Evolutionary conservation across 1,140 invertebrate species (phyloP), one percentile per base, ranked within the genome.

Genomic region (Nylanderia fulva): DNA sequence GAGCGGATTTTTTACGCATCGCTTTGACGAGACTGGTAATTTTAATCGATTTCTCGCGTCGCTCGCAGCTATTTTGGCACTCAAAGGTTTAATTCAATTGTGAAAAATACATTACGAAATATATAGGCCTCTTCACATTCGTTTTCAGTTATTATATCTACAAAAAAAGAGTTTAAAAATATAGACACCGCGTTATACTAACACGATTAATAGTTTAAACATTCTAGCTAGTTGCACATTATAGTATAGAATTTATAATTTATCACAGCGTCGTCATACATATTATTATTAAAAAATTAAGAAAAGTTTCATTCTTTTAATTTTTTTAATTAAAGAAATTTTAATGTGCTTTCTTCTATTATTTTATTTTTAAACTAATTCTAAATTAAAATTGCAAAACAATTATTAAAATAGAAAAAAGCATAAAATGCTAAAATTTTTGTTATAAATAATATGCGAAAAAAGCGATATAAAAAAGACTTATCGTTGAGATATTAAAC

Each of bases 11-110:
- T 66, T 66, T 66, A 39, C 61, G 33, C 29, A 61, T 52, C 29
- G 45, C 45, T 79, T 79, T 54, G 21, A 79, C 33, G 33, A 68
- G 45, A 29, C 76, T 18, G 5, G 33, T 79, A 79, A 79, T 77
- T 64, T 45, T 77, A 77, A 77, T 79, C 45, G 76, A 79, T 79
- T 79, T 79, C 29, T 1, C 42, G 58, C 24, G 18, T 63, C 60
- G 61, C 45, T 66, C 33, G 60, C 61, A 66, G 29, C 29, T 79
- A 79, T 79, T 79, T 66, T 66, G 21, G 8, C 29, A 79, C 61
- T 79, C 45, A 68, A 77, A 52, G 13, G 29, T 64, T 77, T 66
- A 77, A 77, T 64, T 77, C 15, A 27, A 66, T 77, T 52, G 42
- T 18, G 42, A 77, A 68, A 79, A 79, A 54, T 68, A 68, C 1